Evolutionary conservation across 2,888 invertebrate genomes (phyloP), one percentile per base, ranked within the genome.

Genomic region (Luffia ferchaultella): DNA sequence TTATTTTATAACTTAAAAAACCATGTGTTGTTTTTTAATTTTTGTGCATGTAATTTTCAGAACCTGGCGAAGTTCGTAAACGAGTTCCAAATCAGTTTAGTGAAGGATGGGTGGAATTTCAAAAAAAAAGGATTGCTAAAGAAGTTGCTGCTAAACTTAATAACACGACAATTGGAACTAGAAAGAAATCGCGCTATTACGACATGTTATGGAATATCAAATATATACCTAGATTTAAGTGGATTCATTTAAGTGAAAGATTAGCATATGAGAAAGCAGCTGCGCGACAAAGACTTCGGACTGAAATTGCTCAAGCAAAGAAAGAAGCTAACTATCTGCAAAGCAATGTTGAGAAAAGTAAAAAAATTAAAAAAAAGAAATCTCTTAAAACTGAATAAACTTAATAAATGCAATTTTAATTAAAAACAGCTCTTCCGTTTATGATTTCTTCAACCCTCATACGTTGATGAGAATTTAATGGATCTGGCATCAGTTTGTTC

Each of bases 31-130:
- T 42, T n/a, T 7, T 42, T 7, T 3, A 42, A 42, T 16, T 16
- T 7, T 42, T 42, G 43, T 16, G 3, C 5, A 7, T 42, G 3
- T 17, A 42, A 12, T 49, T 70, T 68, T 57, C 65, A 73, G 80
- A 82, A 50, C 77, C 76, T 30, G 84, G 85, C 16, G 86, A 86
- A 53, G 57, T 55, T 48, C 68, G 83, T 0, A 87, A 86, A 61
- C 80, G 84, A 42, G 85, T 86, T 51, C 88, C 86, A 50, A 88
- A 87, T 53, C 78, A 90, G 63, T 96, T 93, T 59, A 90, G 91
- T 0, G 98, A 98, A 86, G 98, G 97, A 1, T 98, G 98, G 98
- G 87, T 98, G 0, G 98, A 98, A 73, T 98, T 96, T 72, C 88
- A 92, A 63, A 91, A 92, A 60, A 97, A 97, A 73, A 89, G 89